Evolutionary conservation across 2,113 vertebrate species (phyloP), one percentile per base, ranked within the genome.

Genomic region (Brachionichthys hirsutus): DNA sequence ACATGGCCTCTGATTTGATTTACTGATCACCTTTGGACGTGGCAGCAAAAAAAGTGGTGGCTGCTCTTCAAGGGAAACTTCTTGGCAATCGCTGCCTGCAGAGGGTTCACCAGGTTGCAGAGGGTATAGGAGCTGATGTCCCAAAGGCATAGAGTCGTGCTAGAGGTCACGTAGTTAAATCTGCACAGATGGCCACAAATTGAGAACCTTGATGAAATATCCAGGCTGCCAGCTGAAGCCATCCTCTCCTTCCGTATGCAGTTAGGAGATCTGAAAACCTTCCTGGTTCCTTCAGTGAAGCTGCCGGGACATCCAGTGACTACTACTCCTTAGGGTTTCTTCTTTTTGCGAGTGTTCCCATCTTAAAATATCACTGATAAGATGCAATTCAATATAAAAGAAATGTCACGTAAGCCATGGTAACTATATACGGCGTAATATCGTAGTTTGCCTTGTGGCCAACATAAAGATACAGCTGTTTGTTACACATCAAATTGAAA

Each of bases 1-100:
- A 85, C 73, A 70, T 88, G 73, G 71, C 83, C 81, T 89, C 81
- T 90, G 90, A 77, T 78, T 85, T 90, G 90, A 92, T 91, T 93
- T 92, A 91, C 90, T 47, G 54, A 55, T 88, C 81, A 88, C 88
- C 88, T 84, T 73, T 84, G 89, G 85, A 91, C 87, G 88, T 86
- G 75, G 80, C 88, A 83, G 42, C 48, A 24, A 73, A 91, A 91
- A 91, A 82, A 77, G 75, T 86, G 87, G 85, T 90, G 70, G 85
- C 87, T 85, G 87, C 72, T 67, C 66, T 50, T 45, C 8, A 38
- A 7, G 6, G 36, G 36, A 38, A 44, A 46, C 20, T 36, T 41
- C 14, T 61, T 60, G 46, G 55, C 50, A 54, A 59, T 9, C 36
- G 35, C 10, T 6, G 15, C 65, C 70, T 67, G 54, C 40, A 48